Percentiles rank a stretch among this genome's conserved stretches.
These are phyloP conservation scores for Pantherophis vulpinus DNA, from an alignment of 2,797 vertebrate species.

Conservation along the genomic window DNA sequence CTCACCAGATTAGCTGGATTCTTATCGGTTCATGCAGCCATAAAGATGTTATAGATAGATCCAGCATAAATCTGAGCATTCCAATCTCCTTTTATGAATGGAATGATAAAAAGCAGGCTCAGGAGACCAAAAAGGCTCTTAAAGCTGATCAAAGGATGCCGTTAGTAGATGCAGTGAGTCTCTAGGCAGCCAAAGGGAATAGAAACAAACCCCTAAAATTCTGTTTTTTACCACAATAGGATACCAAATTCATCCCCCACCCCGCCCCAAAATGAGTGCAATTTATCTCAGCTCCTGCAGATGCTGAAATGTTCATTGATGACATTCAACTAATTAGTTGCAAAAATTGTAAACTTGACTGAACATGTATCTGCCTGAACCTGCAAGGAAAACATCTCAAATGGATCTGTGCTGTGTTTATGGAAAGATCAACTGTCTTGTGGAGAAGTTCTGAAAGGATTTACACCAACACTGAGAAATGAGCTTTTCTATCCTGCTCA, in stretches of 20 bases:
- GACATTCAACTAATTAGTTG: not conserved
- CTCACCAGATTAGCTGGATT: constrained; percentile 14
- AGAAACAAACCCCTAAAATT: not conserved
- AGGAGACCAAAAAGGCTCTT: not conserved
- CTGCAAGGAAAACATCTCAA: not conserved
- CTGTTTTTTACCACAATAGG: not conserved
- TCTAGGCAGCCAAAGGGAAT: not conserved
- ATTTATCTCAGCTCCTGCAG: constrained; percentile 34
- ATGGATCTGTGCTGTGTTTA: not conserved
- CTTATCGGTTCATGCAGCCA: constrained; percentile 23
- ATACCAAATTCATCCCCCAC: not conserved
- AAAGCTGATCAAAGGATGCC: not conserved
- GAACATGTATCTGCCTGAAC: constrained; percentile 40
- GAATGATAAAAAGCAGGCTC: not conserved
- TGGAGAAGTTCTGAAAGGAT: constrained; percentile 27
- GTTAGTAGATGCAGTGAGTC: not conserved
- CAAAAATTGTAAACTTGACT: constrained; percentile 50
- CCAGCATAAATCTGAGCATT: constrained; percentile 19
- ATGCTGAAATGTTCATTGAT: not conserved
- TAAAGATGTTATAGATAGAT: constrained; percentile 8
- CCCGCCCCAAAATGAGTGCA: not conserved
- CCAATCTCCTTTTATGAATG: not conserved
- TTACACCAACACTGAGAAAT: constrained; percentile 14
- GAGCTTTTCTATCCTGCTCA: constrained; percentile 23
- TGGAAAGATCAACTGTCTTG: not conserved